phyloP scores from a whole-genome alignment of 92 coral and sea anemone species.

The Palythoa caribaeorum region DNA sequence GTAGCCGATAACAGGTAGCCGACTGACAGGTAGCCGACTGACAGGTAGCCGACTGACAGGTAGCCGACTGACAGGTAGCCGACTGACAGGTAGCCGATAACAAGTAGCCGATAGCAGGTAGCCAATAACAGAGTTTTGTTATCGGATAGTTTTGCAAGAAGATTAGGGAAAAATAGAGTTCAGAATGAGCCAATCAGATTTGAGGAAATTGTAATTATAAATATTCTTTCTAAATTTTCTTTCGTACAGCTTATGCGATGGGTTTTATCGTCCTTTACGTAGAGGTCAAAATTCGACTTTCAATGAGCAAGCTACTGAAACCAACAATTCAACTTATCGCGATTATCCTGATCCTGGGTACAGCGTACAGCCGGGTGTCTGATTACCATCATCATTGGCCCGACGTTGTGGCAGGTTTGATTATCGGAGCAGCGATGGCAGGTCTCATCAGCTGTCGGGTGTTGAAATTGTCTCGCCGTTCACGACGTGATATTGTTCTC shows the following conservation, averaged over 20 bases:
- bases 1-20: no score
- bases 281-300: constrained; percentile 58
- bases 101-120: no score
- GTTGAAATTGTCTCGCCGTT: constrained; percentile 29
- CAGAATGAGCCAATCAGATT: no score
- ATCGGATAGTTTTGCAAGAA: no score
- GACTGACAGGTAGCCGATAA: no score
- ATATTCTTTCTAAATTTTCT: neutral
- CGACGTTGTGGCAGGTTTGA: constrained; percentile 80
- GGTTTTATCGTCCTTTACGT: constrained; percentile 67
- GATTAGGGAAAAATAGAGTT: no score
- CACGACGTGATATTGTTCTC: neutral
- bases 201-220: no score
- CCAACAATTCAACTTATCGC: constrained; percentile 72
- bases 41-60: no score
- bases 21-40: no score
- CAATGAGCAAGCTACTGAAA: constrained; percentile 73
- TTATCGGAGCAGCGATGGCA: constrained; percentile 74
- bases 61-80: no score
- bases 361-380: constrained; percentile 73
- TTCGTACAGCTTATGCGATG: constrained; percentile 77
- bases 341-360: constrained; percentile 61
- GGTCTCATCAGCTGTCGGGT: constrained; percentile 53
- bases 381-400: constrained; percentile 91
- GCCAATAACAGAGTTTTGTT: no score